Conservation (phyloP, 2,888 invertebrate genomes). For the Papilio demoleus region DNA sequence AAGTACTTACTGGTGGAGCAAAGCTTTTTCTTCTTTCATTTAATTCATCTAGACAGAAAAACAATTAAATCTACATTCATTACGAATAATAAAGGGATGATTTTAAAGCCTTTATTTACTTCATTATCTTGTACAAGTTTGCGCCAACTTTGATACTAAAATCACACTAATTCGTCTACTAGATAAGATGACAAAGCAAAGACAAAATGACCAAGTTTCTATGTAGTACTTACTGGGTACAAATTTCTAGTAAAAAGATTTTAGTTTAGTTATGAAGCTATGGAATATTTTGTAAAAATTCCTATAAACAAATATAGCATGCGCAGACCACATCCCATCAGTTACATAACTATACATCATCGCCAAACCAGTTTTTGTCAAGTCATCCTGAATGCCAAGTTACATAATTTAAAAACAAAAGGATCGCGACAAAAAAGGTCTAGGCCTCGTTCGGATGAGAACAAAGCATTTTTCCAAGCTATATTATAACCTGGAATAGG, state of each 20-base stretch:
- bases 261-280: background rate
- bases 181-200: background rate
- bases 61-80: background rate
- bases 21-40: slow-evolving; percentile 13
- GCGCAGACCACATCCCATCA: slow-evolving; percentile 3
- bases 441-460: slow-evolving; percentile 67
- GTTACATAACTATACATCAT: slow-evolving; percentile 62
- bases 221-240: no score
- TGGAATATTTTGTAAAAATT: background rate
- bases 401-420: slow-evolving; percentile 80
- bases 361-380: slow-evolving; percentile 59
- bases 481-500: slow-evolving; percentile 66
- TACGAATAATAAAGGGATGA: background rate
- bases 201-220: background rate
- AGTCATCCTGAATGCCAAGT: slow-evolving; percentile 63
- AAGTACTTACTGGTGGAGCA: slow-evolving; percentile 20
- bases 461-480: slow-evolving; percentile 72
- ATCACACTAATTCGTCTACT: background rate
- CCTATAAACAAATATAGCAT: background rate
- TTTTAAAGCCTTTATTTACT: background rate
- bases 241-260: background rate
- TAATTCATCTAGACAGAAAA: slow-evolving; percentile 1
- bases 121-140: no score
- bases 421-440: slow-evolving; percentile 66
- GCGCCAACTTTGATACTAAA: no score